Conservation (phyloP, 2,797 vertebrate genomes). For the Phoeniculus purpureus region DNA sequence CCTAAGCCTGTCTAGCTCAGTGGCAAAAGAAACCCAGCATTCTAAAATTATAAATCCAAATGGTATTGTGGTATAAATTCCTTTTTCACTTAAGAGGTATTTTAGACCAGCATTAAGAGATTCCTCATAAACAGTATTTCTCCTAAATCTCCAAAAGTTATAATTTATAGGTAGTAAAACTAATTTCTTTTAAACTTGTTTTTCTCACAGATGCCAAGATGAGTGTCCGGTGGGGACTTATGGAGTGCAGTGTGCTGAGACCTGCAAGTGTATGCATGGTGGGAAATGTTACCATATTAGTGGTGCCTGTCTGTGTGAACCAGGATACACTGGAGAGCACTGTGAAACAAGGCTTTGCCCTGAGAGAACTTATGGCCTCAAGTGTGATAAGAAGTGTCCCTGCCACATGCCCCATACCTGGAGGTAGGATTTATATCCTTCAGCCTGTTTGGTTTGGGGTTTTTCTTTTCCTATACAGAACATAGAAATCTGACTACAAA, state of each 20-base stretch:
- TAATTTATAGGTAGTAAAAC: neutral
- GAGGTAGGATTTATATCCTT: conserved; percentile 78
- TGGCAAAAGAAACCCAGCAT: neutral
- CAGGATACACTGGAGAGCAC: conserved; percentile 86
- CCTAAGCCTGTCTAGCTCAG: neutral
- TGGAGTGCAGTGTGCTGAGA: conserved; percentile 83
- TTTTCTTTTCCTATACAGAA: neutral
- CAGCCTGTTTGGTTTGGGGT: neutral
- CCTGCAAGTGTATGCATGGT: conserved; percentile 87
- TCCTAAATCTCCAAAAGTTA: neutral
- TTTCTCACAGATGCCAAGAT: conserved; percentile 89
- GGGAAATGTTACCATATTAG: conserved; percentile 90
- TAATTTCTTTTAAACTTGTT: neutral
- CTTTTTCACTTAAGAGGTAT: rapidly evolving
- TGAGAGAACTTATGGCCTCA: conserved; percentile 86
- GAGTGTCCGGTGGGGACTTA: conserved; percentile 90
- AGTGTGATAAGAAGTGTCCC: conserved; percentile 88
- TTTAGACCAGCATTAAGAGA: neutral
- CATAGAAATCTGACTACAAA: neutral
- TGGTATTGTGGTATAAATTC: neutral
- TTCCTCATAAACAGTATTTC: neutral
- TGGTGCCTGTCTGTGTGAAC: conserved; percentile 89
- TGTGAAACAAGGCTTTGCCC: conserved; percentile 90
- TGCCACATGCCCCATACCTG: conserved; percentile 86
- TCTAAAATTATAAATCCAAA: neutral